A percentile compares a stretch with the other conserved stretches of the same genome.
Conservation (phyloP, 2,113 vertebrate genomes). For the Probosciger aterrimus region DNA sequence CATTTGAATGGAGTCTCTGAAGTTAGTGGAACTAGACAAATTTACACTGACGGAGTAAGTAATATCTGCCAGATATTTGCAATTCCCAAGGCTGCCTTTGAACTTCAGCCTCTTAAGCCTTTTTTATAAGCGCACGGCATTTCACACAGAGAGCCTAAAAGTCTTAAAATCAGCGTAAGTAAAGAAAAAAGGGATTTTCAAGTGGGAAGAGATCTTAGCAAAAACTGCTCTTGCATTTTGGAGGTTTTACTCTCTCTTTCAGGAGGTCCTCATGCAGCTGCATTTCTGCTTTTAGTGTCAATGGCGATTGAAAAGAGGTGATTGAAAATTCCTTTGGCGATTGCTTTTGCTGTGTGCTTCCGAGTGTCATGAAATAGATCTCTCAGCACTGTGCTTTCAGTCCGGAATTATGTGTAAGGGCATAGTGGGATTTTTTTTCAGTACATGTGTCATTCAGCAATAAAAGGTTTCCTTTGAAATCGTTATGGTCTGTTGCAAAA, state of each 20-base stretch:
- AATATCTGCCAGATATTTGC: not conserved
- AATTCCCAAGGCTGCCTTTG: not conserved
- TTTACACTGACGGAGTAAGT: not conserved
- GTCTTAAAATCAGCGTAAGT: not conserved
- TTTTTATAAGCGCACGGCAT: not conserved
- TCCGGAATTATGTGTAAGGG: not conserved
- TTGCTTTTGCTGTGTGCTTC: not conserved
- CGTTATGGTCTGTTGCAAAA: not conserved
- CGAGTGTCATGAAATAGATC: not conserved
- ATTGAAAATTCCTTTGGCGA: not conserved
- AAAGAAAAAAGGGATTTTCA: not conserved
- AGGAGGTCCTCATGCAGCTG: not conserved
- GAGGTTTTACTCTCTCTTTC: not conserved
- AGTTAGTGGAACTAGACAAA: not conserved
- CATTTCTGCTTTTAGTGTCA: not conserved
- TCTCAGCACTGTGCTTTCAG: not conserved
- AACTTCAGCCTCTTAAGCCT: not conserved
- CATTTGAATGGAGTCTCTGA: not conserved
- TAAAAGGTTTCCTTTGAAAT: conserved; percentile 16
- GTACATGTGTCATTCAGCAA: not conserved
- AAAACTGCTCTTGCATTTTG: not conserved
- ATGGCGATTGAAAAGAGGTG: not conserved
- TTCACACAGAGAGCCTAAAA: not conserved
- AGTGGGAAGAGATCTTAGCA: not conserved
- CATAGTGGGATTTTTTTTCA: not conserved